A percentile compares a stretch with the other conserved stretches of the same genome.
phyloP scores from a whole-genome alignment of 2,797 vertebrate genomes.

The Falco novaeseelandiae region DNA sequence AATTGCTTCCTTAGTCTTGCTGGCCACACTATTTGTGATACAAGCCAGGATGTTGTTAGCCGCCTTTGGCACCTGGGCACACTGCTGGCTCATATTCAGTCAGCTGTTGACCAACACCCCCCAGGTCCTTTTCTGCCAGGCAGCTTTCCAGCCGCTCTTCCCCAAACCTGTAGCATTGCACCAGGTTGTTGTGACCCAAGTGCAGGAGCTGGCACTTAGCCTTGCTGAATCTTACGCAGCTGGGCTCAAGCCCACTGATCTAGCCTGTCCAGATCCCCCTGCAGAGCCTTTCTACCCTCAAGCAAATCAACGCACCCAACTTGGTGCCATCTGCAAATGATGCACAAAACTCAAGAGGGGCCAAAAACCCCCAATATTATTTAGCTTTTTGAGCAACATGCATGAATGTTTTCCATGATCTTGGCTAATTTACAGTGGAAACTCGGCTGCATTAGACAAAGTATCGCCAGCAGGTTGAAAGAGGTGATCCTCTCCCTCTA shows the following conservation, averaged over 20 bases:
- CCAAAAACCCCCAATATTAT: background rate
- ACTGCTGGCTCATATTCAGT: too few species aligned
- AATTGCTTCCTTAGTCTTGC: too few species aligned
- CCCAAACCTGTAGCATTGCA: too few species aligned
- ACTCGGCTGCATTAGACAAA: background rate
- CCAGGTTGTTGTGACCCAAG: background rate
- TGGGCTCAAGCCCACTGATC: accelerated
- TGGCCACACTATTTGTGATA: too few species aligned
- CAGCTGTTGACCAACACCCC: too few species aligned
- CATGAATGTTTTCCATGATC: background rate
- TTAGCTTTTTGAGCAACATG: background rate
- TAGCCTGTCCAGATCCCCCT: background rate
- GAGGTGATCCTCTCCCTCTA: too few species aligned
- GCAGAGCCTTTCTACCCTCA: background rate
- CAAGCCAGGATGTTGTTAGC: too few species aligned
- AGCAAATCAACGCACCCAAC: background rate
- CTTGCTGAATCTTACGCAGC: too few species aligned
- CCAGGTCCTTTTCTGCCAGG: too few species aligned
- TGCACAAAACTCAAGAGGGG: background rate
- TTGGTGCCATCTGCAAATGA: background rate
- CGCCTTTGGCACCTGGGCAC: too few species aligned
- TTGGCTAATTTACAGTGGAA: background rate
- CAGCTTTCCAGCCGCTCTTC: too few species aligned
- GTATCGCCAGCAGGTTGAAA: too few species aligned
- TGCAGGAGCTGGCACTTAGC: background rate